Evolutionary conservation across 2,113 vertebrate genomes (phyloP), one percentile per base, ranked within the genome.

Genomic region (Vidua macroura): DNA sequence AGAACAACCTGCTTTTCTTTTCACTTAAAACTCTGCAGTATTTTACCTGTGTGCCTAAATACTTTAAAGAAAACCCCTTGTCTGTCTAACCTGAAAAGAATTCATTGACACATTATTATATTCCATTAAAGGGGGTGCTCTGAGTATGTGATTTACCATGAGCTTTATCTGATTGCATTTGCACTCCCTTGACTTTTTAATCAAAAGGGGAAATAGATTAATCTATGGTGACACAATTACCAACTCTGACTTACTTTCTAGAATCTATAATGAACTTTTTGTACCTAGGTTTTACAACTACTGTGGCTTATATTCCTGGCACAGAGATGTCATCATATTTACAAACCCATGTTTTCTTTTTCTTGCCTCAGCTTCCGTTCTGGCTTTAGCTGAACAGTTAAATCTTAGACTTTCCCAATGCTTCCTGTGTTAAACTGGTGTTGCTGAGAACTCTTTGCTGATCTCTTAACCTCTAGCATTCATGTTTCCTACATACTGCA

Each of bases 271-370:
- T 62, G 86, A 95, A 95, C 79, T 11, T 84, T 80, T 63, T 96
- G 84, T 96, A 84, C 93, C 52, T 3, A 44, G 33, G 7, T 56
- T 75, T 88, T 83, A 94, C 63, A 70, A 33, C 23, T 69, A 25
- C 43, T 44, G 43, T 92, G 86, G 95, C 60, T 96, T 89, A 94
- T 33, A 73, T 91, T 96, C 84, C 87, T 60, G 86, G 67, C 28
- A 79, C 24, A 74, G 63, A 74, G 43, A 70, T 80, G 63, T 74
- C 92, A 88, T 86, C 44, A 55, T 35, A 10, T 79, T 88, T 90
- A 73, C 62, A 62, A 91, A 83, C 84, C 48, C 8, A 7, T 68
- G 58, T 85, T 88, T 83, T 90, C n/a, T 58, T 93, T 81, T 79
- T 93, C 83, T 89, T 96, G 52, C 90, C 73, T 56, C 58, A 68